Evolutionary conservation across 2,797 vertebrate genomes (phyloP), one percentile per base, ranked within the genome.

Genomic region (Scolopax rusticola): DNA sequence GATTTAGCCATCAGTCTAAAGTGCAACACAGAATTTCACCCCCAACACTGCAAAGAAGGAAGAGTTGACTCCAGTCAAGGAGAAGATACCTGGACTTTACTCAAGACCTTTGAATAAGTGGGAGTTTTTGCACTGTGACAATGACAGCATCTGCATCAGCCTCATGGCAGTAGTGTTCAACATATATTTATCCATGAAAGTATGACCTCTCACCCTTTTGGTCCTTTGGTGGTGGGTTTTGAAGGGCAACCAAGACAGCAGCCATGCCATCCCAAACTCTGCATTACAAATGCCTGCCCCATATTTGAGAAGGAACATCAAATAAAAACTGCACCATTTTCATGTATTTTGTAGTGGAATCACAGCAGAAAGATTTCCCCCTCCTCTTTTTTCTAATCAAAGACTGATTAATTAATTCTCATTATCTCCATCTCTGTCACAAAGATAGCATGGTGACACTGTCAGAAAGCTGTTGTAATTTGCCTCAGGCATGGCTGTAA

Each of bases 331-430:
- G 54, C 64, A 77, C 51, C n/a, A 51, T n/a, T 87, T 85, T 75
- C 41, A 43, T 87, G 47, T 56, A 33, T 83, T 90, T 74, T 80
- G 54, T 45, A 75, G 61, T 6, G 27, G 65, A 85, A 87, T 69
- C 33, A 70, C 41, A 89, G 75, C 50, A 84, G 33, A 77, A 92
- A 36, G 50, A 78, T 94, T 93, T 75, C 28, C 75, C 81, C 71
- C 93, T 43, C 71, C 70, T 45, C 43, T 80, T 89, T 91, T 93
- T 84, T 47, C 69, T 93, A 97, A 97, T 96, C 93, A 96, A 94
- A 90, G 84, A 68, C 88, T 84, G 93, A 97, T 97, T 95, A 97
- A 97, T 97, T 97, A 95, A 94, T 97, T 97, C 93, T 95, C 86
- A 94, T 95, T 95, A 95, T 96, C 96, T 97, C 94, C 67, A 85